Base-by-base conservation (phyloP, 1,140 invertebrate genomes). In the Drosophila malerkotliana region DNA sequence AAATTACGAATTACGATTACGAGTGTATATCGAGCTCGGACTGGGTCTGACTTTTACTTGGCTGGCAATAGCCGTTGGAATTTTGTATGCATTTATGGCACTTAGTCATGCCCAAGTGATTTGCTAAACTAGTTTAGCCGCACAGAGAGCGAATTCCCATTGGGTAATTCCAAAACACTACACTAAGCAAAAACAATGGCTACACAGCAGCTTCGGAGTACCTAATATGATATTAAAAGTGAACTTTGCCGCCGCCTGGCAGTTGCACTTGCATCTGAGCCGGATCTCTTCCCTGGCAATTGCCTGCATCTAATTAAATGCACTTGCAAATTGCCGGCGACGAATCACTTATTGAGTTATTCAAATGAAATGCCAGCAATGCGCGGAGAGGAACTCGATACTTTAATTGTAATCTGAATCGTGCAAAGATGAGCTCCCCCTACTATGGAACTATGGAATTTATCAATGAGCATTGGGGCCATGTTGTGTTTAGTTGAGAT, bases 81-180 rank as follows among this genome's bases (percentile, higher is more conserved):
- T 78, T 85, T 85, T 85, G 83, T 87, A 87, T 85, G 83, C 82
- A 87, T 87, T 85, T 87, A 85, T 82, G 82, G 83, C 78, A 88
- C 83, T 87, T 87, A 87, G 82, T 87, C 83, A 87, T 87, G 83
- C 75, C 49, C 78, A 88, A 87, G 78, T 82, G 79, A 88, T 88
- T 79, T 88, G 79, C 78, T 87, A 87, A 87, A 87, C 83, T 87
- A 87, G 82, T 87, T 82, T 80, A 76, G 58, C 64, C 30, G 34
- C 53, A 59, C 51, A 66, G 53, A 56, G 41, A 63, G 59, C 77
- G 52, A 54, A 62, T 80, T 85, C 80, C 66, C 80, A 79, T 72
- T 75, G 79, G 79, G 79, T 59, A 83, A 84, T 83, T 83, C 79
- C 80, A 55, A 63, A 60, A 63, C 57, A 63, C 55, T 78, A 52